phyloP scores from a whole-genome alignment of 92 coral and sea anemone genomes.

The Palythoa heliodiscus region DNA sequence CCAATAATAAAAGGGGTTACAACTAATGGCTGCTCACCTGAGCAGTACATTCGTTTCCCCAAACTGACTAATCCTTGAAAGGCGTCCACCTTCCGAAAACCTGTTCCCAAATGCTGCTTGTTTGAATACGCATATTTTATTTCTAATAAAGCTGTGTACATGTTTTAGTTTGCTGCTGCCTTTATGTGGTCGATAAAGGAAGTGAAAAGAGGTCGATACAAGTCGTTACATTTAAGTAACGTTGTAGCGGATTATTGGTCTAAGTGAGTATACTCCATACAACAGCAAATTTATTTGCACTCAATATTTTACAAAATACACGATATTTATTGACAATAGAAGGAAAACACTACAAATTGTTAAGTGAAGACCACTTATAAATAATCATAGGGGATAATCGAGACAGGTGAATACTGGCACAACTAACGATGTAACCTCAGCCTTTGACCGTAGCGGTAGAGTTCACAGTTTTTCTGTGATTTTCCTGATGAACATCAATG shows the following conservation, averaged over 20 bases:
- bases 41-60: no score
- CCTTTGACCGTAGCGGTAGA: neutral
- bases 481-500: neutral
- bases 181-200: constrained; percentile 28
- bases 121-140: neutral
- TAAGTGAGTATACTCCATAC: constrained; percentile 10
- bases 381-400: no score
- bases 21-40: no score
- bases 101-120: neutral
- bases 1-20: no score
- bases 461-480: neutral
- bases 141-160: no score
- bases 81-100: neutral
- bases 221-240: neutral
- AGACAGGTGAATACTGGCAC: no score
- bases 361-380: no score
- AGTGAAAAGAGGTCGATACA: constrained; percentile 23
- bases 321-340: no score
- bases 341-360: no score
- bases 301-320: no score
- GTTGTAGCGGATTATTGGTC: constrained; percentile 23
- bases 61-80: no score
- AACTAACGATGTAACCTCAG: neutral
- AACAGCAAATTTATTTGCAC: no score
- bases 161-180: constrained; percentile 13